phyloP scores from a whole-genome alignment of 2,113 vertebrate genomes.

The Spilogale gracilis region DNA sequence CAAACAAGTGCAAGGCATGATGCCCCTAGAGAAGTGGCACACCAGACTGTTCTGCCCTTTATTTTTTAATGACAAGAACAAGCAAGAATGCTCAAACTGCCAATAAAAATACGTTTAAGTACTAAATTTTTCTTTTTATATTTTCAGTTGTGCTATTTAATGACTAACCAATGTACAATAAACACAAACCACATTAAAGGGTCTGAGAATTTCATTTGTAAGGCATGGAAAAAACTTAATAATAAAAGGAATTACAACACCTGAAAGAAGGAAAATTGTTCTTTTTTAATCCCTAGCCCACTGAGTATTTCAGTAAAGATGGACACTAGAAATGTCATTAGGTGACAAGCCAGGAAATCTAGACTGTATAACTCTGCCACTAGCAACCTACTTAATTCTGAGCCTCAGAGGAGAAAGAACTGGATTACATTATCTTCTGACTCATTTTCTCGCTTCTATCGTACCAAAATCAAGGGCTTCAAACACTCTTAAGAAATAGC shows the following conservation, averaged over 20 bases:
- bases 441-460: neutral
- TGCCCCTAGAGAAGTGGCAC: neutral
- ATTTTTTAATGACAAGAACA: neutral
- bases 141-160: neutral
- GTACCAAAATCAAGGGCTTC: neutral
- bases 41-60: neutral
- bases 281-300: neutral
- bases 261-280: neutral
- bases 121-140: neutral
- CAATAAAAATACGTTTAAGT: constrained; percentile 19
- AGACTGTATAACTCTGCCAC: neutral
- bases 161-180: neutral
- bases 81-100: neutral
- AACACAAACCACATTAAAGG: neutral
- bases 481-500: constrained; percentile 35
- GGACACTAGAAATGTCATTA: neutral
- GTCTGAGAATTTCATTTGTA: constrained; percentile 33
- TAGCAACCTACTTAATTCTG: neutral
- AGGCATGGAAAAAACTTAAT: neutral
- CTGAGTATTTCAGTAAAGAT: neutral
- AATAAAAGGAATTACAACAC: neutral
- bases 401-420: neutral
- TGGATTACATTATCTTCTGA: neutral
- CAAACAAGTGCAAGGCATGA: neutral
- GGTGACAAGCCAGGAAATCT: neutral